Evolutionary conservation across 2,113 vertebrate species (phyloP), one percentile per base, ranked within the genome.

Genomic region (Murina feae): DNA sequence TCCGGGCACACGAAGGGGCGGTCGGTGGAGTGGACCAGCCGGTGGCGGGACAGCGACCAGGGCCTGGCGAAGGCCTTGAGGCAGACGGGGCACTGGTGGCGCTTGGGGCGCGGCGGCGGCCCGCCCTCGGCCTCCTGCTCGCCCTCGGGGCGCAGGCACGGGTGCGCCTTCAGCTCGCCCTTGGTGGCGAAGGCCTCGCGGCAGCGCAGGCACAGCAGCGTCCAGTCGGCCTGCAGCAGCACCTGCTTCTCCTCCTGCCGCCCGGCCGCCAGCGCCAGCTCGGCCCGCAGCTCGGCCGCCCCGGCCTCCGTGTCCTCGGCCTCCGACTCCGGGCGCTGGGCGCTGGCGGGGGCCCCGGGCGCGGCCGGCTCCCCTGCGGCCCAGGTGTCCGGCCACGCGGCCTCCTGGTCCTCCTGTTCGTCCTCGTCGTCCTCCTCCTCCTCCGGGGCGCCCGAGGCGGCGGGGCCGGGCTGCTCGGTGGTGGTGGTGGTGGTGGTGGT

Each of bases 11-110:
- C 96, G 28, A 98, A 98, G 0, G 97, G 97, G 20, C 97, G 97
- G 78, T 98, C 96, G 1, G 97, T 96, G 49, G 97, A 97, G 94
- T 97, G 97, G 60, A 97, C 96, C 76, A 97, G 97, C 72, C 92
- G 93, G 95, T 98, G 97, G 47, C 96, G 97, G 9, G 96, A 96
- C 82, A 98, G 95, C 20, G 96, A 97, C 97, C 97, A 98, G 68
- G 96, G 97, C 91, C 97, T 89, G 90, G 97, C 97, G 49, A 98
- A 98, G 80, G 93, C 91, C 94, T 98, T 98, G 95, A 97, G 97
- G 95, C 97, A 98, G 78, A 97, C 85, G 82, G 96, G 78, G 72
- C 97, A 97, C 92, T 97, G 96, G 84, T 97, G 96, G 37, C 91
- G 96, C 91, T 97, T 98, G 81, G 97, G 82, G n/a, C 95, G 92